Base-by-base conservation (phyloP, 2,113 vertebrate genomes). In the Rana temporaria region DNA sequence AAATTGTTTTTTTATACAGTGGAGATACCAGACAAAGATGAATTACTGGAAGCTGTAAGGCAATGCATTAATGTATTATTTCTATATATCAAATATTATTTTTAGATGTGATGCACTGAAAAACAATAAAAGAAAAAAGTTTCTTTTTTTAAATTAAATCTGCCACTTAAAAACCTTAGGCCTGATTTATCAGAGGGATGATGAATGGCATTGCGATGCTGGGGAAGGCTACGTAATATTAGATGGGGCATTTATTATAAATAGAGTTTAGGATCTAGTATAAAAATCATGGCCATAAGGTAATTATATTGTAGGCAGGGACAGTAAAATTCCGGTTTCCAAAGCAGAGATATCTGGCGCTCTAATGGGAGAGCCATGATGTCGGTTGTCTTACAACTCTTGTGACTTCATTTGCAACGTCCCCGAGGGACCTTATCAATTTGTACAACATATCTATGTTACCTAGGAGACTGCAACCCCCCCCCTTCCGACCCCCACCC, bases 51-150 rank as follows among this genome's bases (percentile, higher is more conserved):
- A 22, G 79, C 70, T 57, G 56, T 74, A 57, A 57, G 70, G 65
- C 59, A 73, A 73, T 55, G 60, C 68, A 64, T 70, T 62, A 70
- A 81, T 81, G 48, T 52, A 81, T 81, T 60, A 73, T 63, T 65
- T 48, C 76, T 78, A 78, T 66, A 66, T 78, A 78, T 53, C 76
- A 53, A 65, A 42, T 63, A 81, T 81, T 81, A 72, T 72, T 63
- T 53, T 81, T 73, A 81, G 79, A 65, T 65, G 79, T 72, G 69
- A 55, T 30, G 68, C 20, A 73, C 42, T 14, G 42, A 48, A 48
- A 48, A 48, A 48, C 14, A 48, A 48, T 48, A 48, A 48, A 48
- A 48, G 34, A 56, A 55, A 57, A 38, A 38, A 17, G n/a, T 71
- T 48, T 24, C 11, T 68, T 65, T 60, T 60, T 81, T 62, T 65